Evolutionary conservation across 2,888 invertebrate species (phyloP), one percentile per base, ranked within the genome.

Genomic region (Linnaemya vulpina): DNA sequence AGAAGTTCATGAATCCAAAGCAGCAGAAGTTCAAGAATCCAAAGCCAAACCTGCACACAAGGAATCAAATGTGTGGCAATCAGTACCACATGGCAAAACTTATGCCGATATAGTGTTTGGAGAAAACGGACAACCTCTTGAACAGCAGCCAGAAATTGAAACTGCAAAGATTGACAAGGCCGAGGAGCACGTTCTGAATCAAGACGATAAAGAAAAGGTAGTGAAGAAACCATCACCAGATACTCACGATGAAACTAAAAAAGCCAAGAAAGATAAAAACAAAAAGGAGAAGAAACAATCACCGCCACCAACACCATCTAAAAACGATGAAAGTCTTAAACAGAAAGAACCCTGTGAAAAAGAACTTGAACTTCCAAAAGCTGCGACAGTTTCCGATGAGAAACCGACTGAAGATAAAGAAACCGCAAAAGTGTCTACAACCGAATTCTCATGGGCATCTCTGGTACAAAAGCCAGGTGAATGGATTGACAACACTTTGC

Each of bases 41-140:
- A 25, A 58, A 40, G 1, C 38, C 0, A 53, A 67, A 55, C 25
- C 25, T 40, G 63, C 46, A 11, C 1, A 60, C n/a, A 62, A 83
- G 46, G 75, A 86, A 73, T 87, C 71, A 55, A 68, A 40, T 76
- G 88, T 88, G 8, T 89, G 88, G 88, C 82, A 79, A 49, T 15
- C 75, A 40, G 46, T 74, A 60, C 80, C 88, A 11, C 95, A 95
- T 86, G 94, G 94, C 0, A 96, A 95, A 91, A 95, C 96, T 0
- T 96, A 96, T 89, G 96, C 96, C 22, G 94, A 95, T 91, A 94
- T 96, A 46, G 93, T 96, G 9, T 94, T 94, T 20, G 93, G 94
- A 88, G 89, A 86, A 7, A 70, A 68, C 51, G 79, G 53, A 5
- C 38, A 70, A 71, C 70, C 76, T 20, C 15, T 76, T 17, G 70